A percentile compares a stretch with the other conserved stretches of the same genome.
Conservation (phyloP, 1,140 invertebrate species). For the Cotesia vestalis region DNA sequence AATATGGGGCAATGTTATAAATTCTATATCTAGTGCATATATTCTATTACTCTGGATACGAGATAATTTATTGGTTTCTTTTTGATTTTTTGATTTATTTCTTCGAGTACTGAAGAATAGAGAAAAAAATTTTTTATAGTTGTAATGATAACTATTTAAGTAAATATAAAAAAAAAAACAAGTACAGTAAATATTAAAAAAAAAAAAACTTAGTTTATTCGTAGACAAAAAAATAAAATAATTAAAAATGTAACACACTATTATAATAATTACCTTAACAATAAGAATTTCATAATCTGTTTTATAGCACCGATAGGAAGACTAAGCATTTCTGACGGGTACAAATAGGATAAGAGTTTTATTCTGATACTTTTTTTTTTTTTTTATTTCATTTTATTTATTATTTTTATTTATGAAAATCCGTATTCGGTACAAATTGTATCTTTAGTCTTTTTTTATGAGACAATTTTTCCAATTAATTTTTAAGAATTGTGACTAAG, state of each 20-base stretch:
- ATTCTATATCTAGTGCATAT: not conserved
- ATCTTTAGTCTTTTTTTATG: constrained; percentile 36
- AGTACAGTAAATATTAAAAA: too few relatives aligned
- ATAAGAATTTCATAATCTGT: constrained; percentile 30
- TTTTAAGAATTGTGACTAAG: not conserved
- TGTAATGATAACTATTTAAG: not conserved
- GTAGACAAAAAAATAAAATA: constrained; percentile 10
- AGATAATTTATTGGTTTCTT: not conserved
- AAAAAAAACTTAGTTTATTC: constrained; percentile 21
- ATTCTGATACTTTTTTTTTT: not conserved
- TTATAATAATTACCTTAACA: constrained; percentile 10
- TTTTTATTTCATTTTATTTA: constrained; percentile 13
- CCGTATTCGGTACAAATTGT: not conserved
- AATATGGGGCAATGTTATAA: constrained; percentile 28
- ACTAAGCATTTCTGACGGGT: constrained; percentile 61
- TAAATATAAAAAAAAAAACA: not conserved
- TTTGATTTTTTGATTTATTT: not conserved
- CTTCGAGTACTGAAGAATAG: not conserved
- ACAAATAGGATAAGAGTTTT: constrained; percentile 60
- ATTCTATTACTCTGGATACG: constrained; percentile 1
- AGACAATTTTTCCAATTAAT: not conserved
- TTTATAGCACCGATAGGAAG: constrained; percentile 43
- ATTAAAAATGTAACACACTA: constrained; percentile 14
- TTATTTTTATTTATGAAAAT: not conserved
- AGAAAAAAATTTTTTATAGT: not conserved